Conservation (phyloP, 64 coral and sea anemone genomes). For the Montipora sp. region DNA sequence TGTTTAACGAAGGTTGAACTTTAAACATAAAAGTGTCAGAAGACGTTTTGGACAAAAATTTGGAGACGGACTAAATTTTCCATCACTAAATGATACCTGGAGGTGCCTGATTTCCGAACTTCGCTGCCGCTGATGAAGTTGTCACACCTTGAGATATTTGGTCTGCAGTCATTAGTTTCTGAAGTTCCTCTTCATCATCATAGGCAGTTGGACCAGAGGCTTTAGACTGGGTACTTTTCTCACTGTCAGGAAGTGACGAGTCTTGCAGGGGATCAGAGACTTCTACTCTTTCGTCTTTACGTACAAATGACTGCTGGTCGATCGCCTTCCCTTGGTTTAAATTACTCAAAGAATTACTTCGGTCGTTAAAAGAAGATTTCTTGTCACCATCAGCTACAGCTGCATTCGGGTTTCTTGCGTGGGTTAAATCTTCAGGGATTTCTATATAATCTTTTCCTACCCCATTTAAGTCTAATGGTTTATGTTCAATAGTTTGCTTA, state of each 20-base stretch:
- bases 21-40: too few species aligned
- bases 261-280: not conserved
- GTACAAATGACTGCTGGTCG: not conserved
- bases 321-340: not conserved
- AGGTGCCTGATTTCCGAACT: not conserved
- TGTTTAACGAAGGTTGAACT: too few species aligned
- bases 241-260: not conserved
- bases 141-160: slow-evolving; percentile 5
- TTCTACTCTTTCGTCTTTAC: not conserved
- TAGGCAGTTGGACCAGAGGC: slow-evolving; percentile 22
- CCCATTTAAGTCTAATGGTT: slow-evolving; percentile 18
- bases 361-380: not conserved
- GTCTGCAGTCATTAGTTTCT: slow-evolving; percentile 8
- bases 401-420: not conserved
- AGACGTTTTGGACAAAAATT: not conserved
- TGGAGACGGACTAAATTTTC: not conserved
- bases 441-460: slow-evolving; percentile 17
- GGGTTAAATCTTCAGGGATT: not conserved
- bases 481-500: slow-evolving; percentile 15
- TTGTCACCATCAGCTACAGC: not conserved
- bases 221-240: slow-evolving; percentile 27
- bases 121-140: not conserved
- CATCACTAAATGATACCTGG: not conserved
- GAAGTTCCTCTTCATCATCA: slow-evolving; percentile 25
- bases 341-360: not conserved